phyloP scores from a whole-genome alignment of 2,888 invertebrate genomes.

The Drosophila kanekoi region DNA sequence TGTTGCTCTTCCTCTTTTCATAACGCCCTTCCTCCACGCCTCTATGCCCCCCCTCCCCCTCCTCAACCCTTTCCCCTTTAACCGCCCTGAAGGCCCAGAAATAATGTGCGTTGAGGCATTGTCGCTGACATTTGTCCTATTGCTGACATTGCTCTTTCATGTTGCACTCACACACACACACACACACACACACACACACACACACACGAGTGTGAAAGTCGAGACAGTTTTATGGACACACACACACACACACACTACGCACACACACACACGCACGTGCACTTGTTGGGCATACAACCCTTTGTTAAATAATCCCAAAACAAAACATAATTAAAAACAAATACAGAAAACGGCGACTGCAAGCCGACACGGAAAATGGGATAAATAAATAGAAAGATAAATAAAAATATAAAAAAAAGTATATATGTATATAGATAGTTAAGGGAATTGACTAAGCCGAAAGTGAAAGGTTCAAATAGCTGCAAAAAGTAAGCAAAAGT shows the following conservation, averaged over 20 bases:
- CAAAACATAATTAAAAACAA: slow-evolving; percentile 40
- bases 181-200: slow-evolving; percentile 19
- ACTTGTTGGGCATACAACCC: not conserved
- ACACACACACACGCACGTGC: slow-evolving; percentile 1
- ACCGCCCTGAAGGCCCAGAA: slow-evolving; percentile 15
- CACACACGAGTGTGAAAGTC: slow-evolving; percentile 18
- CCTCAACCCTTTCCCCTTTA: no score
- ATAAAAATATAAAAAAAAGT: no score
- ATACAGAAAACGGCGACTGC: slow-evolving; percentile 5
- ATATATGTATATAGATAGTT: no score
- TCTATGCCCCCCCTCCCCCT: no score
- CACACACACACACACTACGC: slow-evolving; percentile 3
- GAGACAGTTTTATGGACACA: slow-evolving; percentile 44
- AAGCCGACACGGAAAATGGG: not conserved
- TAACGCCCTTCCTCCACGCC: no score
- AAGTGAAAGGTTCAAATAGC: not conserved
- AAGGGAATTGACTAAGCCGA: no score
- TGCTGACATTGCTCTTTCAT: slow-evolving; percentile 60
- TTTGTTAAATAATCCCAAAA: slow-evolving; percentile 25
- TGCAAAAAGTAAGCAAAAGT: not conserved
- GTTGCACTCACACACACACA: slow-evolving; percentile 26
- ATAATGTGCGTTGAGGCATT: slow-evolving; percentile 59
- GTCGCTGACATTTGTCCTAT: slow-evolving; percentile 62
- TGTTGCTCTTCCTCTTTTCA: not conserved
- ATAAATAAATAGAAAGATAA: no score